Percentiles rank a stretch among this genome's conserved stretches.
phyloP scores from a whole-genome alignment of 2,888 invertebrate genomes.

The Cremastinae sp. region DNA sequence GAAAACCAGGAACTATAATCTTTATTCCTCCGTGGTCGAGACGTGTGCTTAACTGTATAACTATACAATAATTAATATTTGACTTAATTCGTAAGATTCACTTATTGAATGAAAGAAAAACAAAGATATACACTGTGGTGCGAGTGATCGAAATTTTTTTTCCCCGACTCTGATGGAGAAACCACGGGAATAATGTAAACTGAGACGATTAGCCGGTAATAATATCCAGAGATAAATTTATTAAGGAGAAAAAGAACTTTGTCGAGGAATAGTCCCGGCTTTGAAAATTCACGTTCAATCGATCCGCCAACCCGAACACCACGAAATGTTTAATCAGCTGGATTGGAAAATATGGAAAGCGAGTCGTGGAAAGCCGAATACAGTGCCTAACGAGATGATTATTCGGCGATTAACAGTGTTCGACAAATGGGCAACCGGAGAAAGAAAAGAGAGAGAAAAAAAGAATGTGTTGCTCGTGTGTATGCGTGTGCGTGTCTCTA shows the following conservation, averaged over 20 bases:
- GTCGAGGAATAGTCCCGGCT: too few species aligned
- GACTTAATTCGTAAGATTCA: slow-evolving; percentile 41
- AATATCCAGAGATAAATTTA: too few species aligned
- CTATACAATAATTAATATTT: slow-evolving; percentile 30
- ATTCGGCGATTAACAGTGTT: slow-evolving; percentile 12
- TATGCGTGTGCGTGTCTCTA: too few species aligned
- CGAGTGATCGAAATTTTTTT: slow-evolving; percentile 24
- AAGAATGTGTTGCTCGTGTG: background rate
- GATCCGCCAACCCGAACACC: too few species aligned
- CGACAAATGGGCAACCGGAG: too few species aligned
- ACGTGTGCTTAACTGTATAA: slow-evolving; percentile 47
- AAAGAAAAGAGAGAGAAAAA: slow-evolving; percentile 11
- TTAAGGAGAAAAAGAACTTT: too few species aligned
- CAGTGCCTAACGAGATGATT: slow-evolving; percentile 33
- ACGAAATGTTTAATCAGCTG: background rate
- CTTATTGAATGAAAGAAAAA: slow-evolving; percentile 11
- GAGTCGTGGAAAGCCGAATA: slow-evolving; percentile 20
- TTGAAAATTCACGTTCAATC: too few species aligned
- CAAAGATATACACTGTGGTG: slow-evolving; percentile 17
- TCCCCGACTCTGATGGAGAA: background rate
- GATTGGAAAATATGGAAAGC: background rate
- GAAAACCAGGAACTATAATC: slow-evolving; percentile 2
- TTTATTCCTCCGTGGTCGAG: slow-evolving; percentile 35
- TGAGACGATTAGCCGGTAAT: too few species aligned
- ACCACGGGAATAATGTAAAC: too few species aligned